phyloP scores from a whole-genome alignment of 2,888 invertebrate species.

The Zygothrica quintamaculata region DNA sequence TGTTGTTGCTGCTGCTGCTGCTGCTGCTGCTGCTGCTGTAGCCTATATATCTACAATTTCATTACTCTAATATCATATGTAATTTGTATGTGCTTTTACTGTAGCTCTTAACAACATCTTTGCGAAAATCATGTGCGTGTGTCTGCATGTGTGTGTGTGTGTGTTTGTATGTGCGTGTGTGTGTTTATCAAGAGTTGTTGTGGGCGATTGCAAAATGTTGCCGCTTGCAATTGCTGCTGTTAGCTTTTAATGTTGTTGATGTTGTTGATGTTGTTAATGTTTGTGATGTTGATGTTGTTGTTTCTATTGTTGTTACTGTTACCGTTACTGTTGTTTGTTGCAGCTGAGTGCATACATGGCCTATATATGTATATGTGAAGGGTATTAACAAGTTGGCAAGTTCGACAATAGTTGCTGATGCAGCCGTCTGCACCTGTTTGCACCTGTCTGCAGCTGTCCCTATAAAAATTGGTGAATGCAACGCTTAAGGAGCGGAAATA shows the following conservation, averaged over 20 bases:
- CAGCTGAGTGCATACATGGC: constrained; percentile 55
- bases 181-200: constrained; percentile 14
- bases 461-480: not conserved
- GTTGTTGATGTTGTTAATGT: constrained; percentile 1
- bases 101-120: constrained; percentile 27
- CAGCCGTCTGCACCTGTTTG: constrained; percentile 24
- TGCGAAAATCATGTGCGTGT: constrained; percentile 30
- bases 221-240: constrained; percentile 21
- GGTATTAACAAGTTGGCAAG: constrained; percentile 40
- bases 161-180: not conserved
- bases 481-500: constrained; percentile 26
- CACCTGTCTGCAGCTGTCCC: constrained; percentile 28
- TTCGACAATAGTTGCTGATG: constrained; percentile 18
- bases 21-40: constrained; percentile 29
- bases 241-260: not conserved
- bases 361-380: constrained; percentile 38
- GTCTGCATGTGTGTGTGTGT: constrained; percentile 20
- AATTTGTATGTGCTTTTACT: constrained; percentile 40
- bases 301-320: constrained; percentile 11
- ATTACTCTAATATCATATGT: constrained; percentile 29
- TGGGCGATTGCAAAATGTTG: constrained; percentile 53
- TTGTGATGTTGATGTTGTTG: too few relatives aligned
- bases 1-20: constrained; percentile 19
- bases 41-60: constrained; percentile 49
- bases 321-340: constrained; percentile 27